Conservation (phyloP, 2,888 invertebrate species). For the Ditylenchus weischeri region DNA sequence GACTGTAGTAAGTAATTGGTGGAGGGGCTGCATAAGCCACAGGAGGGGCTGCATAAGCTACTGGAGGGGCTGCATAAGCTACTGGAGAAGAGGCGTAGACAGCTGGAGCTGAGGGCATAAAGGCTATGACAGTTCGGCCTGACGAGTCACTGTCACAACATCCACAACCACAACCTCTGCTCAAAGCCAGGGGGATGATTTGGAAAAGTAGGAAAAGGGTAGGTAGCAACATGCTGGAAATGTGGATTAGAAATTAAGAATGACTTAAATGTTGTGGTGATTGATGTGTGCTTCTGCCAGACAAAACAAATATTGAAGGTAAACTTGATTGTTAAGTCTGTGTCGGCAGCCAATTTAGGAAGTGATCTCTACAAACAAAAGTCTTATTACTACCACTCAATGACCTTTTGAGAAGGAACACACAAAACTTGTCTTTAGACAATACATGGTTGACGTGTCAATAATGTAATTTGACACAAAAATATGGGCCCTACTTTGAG, state of each 20-base stretch:
- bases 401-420: too few species aligned
- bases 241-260: not conserved
- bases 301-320: too few species aligned
- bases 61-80: not conserved
- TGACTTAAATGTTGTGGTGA: not conserved
- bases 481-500: too few species aligned
- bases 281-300: too few species aligned
- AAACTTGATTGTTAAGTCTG: too few species aligned
- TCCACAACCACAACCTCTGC: not conserved
- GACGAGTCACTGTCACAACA: not conserved
- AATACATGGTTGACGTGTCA: too few species aligned
- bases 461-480: too few species aligned
- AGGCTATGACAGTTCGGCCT: not conserved
- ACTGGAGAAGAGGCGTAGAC: not conserved
- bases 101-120: not conserved
- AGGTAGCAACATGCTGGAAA: not conserved
- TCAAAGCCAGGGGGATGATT: not conserved
- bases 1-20: not conserved
- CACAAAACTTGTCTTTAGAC: too few species aligned
- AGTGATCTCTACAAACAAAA: too few species aligned
- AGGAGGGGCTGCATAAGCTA: not conserved
- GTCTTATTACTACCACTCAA: too few species aligned
- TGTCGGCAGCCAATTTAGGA: too few species aligned
- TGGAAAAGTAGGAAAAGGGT: not conserved
- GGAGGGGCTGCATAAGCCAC: not conserved